Base-by-base conservation (phyloP, 2,888 invertebrate genomes). In the Prosapia bicincta region DNA sequence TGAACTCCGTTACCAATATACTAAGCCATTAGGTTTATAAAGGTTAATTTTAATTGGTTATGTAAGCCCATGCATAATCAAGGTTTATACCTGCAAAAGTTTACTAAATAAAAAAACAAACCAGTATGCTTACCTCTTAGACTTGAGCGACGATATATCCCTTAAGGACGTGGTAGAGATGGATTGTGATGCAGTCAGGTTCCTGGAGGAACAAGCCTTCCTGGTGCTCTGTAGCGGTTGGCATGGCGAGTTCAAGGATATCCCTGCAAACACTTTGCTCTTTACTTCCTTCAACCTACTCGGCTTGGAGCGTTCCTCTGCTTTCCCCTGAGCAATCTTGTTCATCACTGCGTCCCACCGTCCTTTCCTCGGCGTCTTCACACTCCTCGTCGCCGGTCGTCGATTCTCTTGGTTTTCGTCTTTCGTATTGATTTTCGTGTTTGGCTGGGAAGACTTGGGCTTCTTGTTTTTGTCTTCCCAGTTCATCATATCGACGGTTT, bases 281-380 rank as follows among this genome's bases (percentile, higher is more conserved):
- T 96, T 97, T 38, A 97, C 92, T 84, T 97, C 96, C 85, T 93
- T 94, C 80, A 91, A 87, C 76, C 85, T 85, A 80, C 91, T 90
- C 13, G 92, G 90, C 83, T 92, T 92, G 54, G 88, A 88, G 82
- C 90, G 90, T 80, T 89, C 90, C 81, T 93, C 92, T 71, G 86
- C 88, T 81, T 91, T 90, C 77, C 90, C 90, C 79, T 91, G 91
- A 66, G 91, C 90, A 78, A 94, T 93, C 85, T 93, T 93, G 85
- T 92, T 93, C 90, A 93, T 92, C 71, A 96, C 95, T 72, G 92
- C 90, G 83, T 95, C 95, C 90, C 96, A 94, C 80, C 93, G 90
- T 24, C 92, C 91, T 82, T 89, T 91, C 81, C 89, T 89, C 0
- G 87, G 85, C 70, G 87, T 85, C 82, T 90, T 89, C 2, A 85